A percentile compares a stretch with the other conserved stretches of the same genome.
phyloP scores from a whole-genome alignment of 2,113 vertebrate genomes.

The Otis tarda region DNA sequence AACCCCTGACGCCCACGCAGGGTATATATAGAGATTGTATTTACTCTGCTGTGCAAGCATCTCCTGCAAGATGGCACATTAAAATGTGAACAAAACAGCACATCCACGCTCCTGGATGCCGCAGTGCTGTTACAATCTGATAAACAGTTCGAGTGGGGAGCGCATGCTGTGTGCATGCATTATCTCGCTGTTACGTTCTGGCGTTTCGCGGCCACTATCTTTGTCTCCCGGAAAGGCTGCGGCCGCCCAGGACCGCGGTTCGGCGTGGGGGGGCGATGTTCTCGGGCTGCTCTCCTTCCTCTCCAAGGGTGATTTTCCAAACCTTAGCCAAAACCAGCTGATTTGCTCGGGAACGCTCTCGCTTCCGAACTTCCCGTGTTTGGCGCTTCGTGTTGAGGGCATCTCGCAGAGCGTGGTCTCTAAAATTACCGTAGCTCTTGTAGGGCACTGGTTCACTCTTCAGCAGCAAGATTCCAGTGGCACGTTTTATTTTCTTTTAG shows the following conservation, averaged over 20 bases:
- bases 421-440: rapidly evolving
- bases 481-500: not conserved
- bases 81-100: constrained; percentile 71
- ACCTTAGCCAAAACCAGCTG: not conserved
- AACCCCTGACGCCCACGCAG: constrained; percentile 69
- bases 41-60: constrained; percentile 75
- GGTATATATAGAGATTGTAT: constrained; percentile 72
- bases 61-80: constrained; percentile 71
- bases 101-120: constrained; percentile 67
- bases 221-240: not conserved
- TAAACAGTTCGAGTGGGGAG: constrained; percentile 54
- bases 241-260: not conserved
- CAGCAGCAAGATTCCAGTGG: not conserved
- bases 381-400: rapidly evolving
- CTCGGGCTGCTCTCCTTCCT: not conserved
- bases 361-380: not conserved
- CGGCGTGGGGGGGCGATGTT: rapidly evolving
- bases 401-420: not conserved
- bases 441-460: not conserved
- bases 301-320: not conserved
- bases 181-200: not conserved
- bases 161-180: constrained; percentile 39
- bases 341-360: rapidly evolving
- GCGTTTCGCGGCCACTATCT: not conserved
- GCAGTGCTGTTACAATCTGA: constrained; percentile 67